Percentiles rank a stretch among this genome's conserved stretches.
Evolutionary conservation across 2,797 vertebrate genomes (phyloP).

Genomic region (Cyprinella venusta): DNA sequence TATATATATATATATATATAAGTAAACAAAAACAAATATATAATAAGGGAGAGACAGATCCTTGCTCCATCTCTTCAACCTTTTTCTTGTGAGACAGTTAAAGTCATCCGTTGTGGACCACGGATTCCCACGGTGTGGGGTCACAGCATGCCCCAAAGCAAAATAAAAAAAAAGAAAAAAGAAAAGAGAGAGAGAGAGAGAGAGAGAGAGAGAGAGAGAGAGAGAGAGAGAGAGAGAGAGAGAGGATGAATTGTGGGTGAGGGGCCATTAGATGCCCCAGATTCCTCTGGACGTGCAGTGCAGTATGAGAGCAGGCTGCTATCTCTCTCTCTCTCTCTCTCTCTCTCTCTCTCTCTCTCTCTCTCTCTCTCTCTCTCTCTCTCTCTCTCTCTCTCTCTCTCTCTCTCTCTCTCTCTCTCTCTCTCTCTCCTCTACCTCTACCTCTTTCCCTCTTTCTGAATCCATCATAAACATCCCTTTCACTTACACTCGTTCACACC

Average conservation of each 20-base stretch:
- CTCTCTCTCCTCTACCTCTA: background rate
- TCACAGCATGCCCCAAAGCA: slow-evolving; percentile 68
- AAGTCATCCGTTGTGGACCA: slow-evolving; percentile 44
- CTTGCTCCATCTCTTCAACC: background rate
- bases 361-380: slow-evolving; percentile 61
- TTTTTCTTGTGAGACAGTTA: slow-evolving; percentile 28
- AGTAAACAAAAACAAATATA: too few relatives aligned
- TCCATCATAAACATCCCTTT: slow-evolving; percentile 13
- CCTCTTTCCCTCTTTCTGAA: background rate
- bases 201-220: background rate
- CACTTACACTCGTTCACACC: slow-evolving; percentile 2
- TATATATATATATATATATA: too few relatives aligned
- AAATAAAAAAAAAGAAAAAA: slow-evolving; percentile 31
- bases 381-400: background rate
- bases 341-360: background rate
- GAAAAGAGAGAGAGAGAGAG: too few relatives aligned
- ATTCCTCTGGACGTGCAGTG: slow-evolving; percentile 74
- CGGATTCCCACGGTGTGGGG: slow-evolving; percentile 58
- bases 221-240: background rate
- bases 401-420: too few relatives aligned
- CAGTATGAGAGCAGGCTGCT: slow-evolving; percentile 72
- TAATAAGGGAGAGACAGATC: background rate
- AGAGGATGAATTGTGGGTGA: slow-evolving; percentile 67
- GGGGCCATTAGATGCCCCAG: slow-evolving; percentile 81
- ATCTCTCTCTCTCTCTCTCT: slow-evolving; percentile 60